Base-by-base conservation (phyloP, 2,797 vertebrate genomes). In the Muraenolepis orangiensis region DNA sequence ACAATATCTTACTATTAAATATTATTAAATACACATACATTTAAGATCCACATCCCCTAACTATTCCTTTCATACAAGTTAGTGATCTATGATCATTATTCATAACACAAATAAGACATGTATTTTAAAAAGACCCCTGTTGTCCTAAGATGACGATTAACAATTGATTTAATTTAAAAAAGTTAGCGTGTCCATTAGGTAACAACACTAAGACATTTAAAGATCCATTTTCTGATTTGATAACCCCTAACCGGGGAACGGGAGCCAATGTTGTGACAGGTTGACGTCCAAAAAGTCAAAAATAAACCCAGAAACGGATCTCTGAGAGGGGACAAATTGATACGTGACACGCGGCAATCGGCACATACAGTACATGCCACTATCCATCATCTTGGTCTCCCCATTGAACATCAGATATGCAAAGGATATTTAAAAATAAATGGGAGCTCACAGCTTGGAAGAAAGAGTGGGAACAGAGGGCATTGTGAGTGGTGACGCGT, bases 401-500 rank as follows among this genome's bases (percentile, higher is more conserved):
- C 80, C 70, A 61, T 32, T 51, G n/a, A 14, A 38, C 5, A 26
- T 67, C 51, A 18, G 16, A 5, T 68, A 71, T 71, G 73, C 61
- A 72, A 64, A 67, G 66, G 71, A 66, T 73, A 78, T 66, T 30
- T 57, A 80, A 86, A 28, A 32, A n/a, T n/a, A n/a, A 40, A 66
- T 23, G 20, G 72, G 38, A 78, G 29, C 32, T 66, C n/a, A 10
- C 13, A 72, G 71, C 64, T 36, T 4, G 16, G 29, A 28, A 82
- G 28, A 42, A 28, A 20, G 74, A 72, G 85, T 86, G 88, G 80
- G 85, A 70, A 75, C 80, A 81, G 75, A 82, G 73, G 1, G 3
- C 82, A 82, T 87, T 84, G 77, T 87, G 86, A 82, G 86, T 91
- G 87, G 38, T 89, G 88, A 91, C 89, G 86, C 82, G 85, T 90